Evolutionary conservation across 2,113 vertebrate genomes (phyloP).

Genomic region (Nyctereutes procyonoides): DNA sequence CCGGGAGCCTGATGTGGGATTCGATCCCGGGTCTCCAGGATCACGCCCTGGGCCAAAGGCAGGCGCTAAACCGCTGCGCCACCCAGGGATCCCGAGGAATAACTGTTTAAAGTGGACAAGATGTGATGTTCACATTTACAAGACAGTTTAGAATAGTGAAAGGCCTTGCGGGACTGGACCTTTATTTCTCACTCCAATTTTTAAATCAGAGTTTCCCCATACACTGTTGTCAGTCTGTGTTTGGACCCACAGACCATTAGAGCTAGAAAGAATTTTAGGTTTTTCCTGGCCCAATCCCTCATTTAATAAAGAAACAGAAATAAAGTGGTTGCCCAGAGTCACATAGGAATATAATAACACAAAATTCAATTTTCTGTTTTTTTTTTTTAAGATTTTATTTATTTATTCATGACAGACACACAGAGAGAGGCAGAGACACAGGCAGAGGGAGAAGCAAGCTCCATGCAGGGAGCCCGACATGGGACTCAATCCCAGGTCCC

Average conservation of each 20-base stretch:
- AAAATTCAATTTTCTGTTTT: not conserved
- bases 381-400: no score
- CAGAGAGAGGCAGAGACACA: no score
- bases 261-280: not conserved
- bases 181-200: conserved; percentile 20
- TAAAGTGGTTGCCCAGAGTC: not conserved
- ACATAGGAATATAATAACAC: not conserved
- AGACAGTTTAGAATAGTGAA: not conserved
- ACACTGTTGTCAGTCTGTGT: not conserved
- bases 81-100: no score
- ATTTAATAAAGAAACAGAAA: conserved; percentile 54
- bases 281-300: conserved; percentile 11
- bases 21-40: no score
- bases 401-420: no score
- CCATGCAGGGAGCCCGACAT: no score
- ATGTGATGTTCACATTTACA: not conserved
- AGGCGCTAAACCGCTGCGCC: no score
- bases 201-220: not conserved
- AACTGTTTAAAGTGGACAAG: not conserved
- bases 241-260: not conserved
- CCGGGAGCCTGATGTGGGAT: no score
- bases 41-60: no score
- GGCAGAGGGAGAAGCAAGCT: no score
- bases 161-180: not conserved
- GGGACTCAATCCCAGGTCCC: no score